phyloP scores from a whole-genome alignment of 2,888 invertebrate species.

The Autographa pulchrina region DNA sequence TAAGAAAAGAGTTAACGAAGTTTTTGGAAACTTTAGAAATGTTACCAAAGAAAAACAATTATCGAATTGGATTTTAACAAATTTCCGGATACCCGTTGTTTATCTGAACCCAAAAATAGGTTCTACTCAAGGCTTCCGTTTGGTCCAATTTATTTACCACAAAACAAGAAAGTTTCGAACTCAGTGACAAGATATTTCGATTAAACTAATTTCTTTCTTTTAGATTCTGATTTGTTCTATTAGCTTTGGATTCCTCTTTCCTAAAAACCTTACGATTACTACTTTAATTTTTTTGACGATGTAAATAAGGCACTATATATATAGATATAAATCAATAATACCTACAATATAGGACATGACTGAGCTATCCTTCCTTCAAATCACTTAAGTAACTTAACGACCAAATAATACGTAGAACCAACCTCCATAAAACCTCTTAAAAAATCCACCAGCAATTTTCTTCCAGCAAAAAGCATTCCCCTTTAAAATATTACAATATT shows the following conservation, averaged over 20 bases:
- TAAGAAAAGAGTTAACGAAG: constrained; percentile 78
- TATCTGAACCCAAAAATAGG: constrained; percentile 24
- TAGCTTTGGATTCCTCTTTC: background rate
- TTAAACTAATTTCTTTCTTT: background rate
- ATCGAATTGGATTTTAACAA: constrained; percentile 72
- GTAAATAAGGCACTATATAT: too few relatives aligned
- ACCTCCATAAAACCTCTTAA: background rate
- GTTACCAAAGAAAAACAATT: constrained; percentile 78
- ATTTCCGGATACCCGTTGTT: constrained; percentile 56
- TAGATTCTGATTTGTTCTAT: background rate
- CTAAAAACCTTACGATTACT: background rate
- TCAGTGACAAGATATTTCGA: constrained; percentile 13
- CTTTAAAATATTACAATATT: constrained; percentile 31
- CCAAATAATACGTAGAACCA: background rate
- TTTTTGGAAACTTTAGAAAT: constrained; percentile 67
- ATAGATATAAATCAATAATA: too few relatives aligned
- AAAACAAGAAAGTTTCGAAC: constrained; percentile 33
- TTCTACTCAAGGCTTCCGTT: constrained; percentile 22
- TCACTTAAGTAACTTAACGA: too few relatives aligned
- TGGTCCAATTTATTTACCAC: constrained; percentile 35
- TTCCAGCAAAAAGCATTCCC: constrained; percentile 5
- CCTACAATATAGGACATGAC: too few relatives aligned
- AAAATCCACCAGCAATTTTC: background rate
- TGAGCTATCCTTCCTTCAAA: too few relatives aligned
- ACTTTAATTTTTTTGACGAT: too few relatives aligned